phyloP scores from a whole-genome alignment of 1,140 invertebrate genomes.

The Papilio xuthus region DNA sequence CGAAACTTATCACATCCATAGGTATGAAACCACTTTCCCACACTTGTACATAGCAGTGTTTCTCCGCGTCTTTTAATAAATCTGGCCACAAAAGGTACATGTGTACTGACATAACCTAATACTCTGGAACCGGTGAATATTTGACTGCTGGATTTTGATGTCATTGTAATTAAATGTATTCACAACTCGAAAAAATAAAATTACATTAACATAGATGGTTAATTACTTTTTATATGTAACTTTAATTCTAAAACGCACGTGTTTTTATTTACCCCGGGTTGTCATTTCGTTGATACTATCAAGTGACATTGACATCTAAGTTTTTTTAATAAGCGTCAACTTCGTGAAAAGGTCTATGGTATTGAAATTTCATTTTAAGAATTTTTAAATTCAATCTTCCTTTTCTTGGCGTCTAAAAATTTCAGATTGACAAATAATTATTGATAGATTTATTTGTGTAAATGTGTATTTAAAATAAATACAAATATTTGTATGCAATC shows the following conservation, averaged over 20 bases:
- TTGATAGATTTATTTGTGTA: too few relatives aligned
- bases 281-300: neutral
- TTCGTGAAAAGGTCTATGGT: neutral
- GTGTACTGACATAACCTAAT: slow-evolving; percentile 96
- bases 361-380: neutral
- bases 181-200: neutral
- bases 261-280: slow-evolving; percentile 29
- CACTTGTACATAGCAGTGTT: slow-evolving; percentile 93
- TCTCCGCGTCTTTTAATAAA: slow-evolving; percentile 94
- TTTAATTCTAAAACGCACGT: slow-evolving; percentile 27
- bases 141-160: slow-evolving; percentile 83
- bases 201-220: neutral
- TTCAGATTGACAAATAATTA: too few relatives aligned
- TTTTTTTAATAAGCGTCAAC: neutral
- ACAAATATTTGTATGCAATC: neutral
- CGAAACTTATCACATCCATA: slow-evolving; percentile 93
- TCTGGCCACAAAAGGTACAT: slow-evolving; percentile 91
- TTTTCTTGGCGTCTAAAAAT: too few relatives aligned
- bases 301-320: neutral
- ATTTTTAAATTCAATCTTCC: too few relatives aligned
- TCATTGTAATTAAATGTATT: slow-evolving; percentile 49
- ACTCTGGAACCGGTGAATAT: slow-evolving; percentile 93
- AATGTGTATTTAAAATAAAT: neutral
- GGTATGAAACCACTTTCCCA: slow-evolving; percentile 95
- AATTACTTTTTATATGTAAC: neutral